These are phyloP conservation scores for Selene dorsalis DNA, from an alignment of 2,797 vertebrate genomes.

Conservation along the genomic window DNA sequence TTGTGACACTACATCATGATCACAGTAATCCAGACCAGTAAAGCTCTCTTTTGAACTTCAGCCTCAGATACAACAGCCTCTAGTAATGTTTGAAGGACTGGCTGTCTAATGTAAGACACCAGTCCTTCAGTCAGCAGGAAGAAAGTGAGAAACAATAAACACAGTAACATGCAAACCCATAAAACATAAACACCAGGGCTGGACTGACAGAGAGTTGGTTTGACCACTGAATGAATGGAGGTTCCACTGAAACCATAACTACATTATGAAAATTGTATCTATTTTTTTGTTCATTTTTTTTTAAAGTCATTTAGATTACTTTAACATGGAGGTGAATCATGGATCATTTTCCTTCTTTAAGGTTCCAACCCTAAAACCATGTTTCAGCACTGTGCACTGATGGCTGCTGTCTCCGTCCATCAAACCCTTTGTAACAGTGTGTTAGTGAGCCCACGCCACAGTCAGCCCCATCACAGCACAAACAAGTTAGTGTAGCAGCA, in stretches of 20 bases:
- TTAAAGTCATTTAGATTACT: neutral
- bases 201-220: neutral
- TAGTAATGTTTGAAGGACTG: neutral
- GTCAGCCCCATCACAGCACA: neutral
- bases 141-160: neutral
- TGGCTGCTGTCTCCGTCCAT: neutral
- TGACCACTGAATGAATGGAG: too few relatives aligned
- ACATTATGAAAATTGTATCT: neutral
- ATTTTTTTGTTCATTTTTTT: neutral
- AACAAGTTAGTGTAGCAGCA: neutral
- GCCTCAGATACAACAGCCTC: neutral
- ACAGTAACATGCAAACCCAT: conserved; percentile 6
- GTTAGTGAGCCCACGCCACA: conserved; percentile 35
- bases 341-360: neutral
- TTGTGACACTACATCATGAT: neutral
- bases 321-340: neutral
- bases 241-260: too few relatives aligned
- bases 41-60: neutral
- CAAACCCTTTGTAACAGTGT: neutral
- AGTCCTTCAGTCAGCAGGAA: neutral
- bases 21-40: neutral
- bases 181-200: neutral
- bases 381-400: neutral
- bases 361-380: neutral
- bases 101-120: too few relatives aligned